Evolutionary conservation across 1,140 invertebrate species (phyloP).

Genomic region (Diprion similis): DNA sequence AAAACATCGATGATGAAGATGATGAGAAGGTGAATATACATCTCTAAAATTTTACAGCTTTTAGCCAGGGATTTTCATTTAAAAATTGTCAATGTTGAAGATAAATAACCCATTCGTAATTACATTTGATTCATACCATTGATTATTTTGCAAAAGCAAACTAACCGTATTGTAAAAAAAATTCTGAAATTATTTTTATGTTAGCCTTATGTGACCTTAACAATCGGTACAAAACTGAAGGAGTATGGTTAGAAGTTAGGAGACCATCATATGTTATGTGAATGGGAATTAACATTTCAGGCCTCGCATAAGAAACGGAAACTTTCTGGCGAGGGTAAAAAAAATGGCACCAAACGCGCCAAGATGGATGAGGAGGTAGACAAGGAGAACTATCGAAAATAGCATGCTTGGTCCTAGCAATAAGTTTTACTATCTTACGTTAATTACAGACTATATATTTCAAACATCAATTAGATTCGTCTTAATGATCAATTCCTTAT

Average conservation of each 20-base stretch:
- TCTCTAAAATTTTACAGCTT: constrained; percentile 19
- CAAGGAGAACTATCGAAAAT: constrained; percentile 42
- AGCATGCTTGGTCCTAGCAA: background rate
- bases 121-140: too few relatives aligned
- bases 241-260: background rate
- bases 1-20: constrained; percentile 78
- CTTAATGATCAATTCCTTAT: too few relatives aligned
- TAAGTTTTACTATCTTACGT: background rate
- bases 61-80: constrained; percentile 17
- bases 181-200: too few relatives aligned
- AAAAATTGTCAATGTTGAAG: too few relatives aligned
- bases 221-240: background rate
- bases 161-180: too few relatives aligned
- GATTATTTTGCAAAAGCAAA: too few relatives aligned
- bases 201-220: too few relatives aligned
- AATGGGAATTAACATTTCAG: constrained; percentile 47
- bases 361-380: constrained; percentile 59
- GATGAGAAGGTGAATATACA: constrained; percentile 65
- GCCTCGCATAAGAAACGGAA: constrained; percentile 62
- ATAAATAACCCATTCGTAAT: too few relatives aligned
- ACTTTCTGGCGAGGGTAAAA: constrained; percentile 57
- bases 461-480: too few relatives aligned
- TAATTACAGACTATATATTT: background rate
- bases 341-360: constrained; percentile 61
- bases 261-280: background rate